Base-by-base conservation (phyloP, 2,113 vertebrate species). In the Pachypanchax playfairii region DNA sequence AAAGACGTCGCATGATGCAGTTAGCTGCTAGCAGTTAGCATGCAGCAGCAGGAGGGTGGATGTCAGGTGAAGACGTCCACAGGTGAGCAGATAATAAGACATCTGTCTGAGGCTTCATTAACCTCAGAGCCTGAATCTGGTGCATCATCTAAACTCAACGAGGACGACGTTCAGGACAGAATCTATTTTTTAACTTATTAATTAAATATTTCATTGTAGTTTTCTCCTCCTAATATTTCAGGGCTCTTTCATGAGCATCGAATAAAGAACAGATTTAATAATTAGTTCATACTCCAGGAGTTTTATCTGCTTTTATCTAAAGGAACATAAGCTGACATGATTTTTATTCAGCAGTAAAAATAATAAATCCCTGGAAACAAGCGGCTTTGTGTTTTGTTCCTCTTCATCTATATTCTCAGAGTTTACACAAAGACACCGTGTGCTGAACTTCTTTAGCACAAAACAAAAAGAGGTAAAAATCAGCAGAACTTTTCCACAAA, bases 391-490 rank as follows among this genome's bases (percentile, higher is more conserved):
- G 21, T 22, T 20, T 44, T 11, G 20, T 21, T 9, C 21, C n/a
- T 20, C 41, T 20, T 43, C 41, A 20, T 7, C 7, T 20, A 3
- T 15, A 12, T 46, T 44, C 25, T 25, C 44, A 25, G 4, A 47
- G 12, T 26, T 4, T 18, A 44, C 5, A 15, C 39, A 15, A 4
- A 6, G 13, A 12, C 7, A 5, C 22, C 5, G 22, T 15, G 22
- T 6, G 22, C 17, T 15, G 24, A 44, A 41, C 44, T 25, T 9
- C 33, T 54, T 24, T 35, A 13, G 21, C 51, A 21, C 41, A 12
- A 47, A 57, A 53, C 25, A 36, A 14, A 15, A 39, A 63, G n/a
- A n/a, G n/a, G n/a, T n/a, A 58, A 2, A 59, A 58, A 59, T 70
- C 44, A 51, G 42, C 49, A 55, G 66, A n/a, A 39, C 15, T n/a